A percentile compares a stretch with the other conserved stretches of the same genome.
Evolutionary conservation across 2,888 invertebrate genomes (phyloP).

Genomic region (Drosophila villosipedis): DNA sequence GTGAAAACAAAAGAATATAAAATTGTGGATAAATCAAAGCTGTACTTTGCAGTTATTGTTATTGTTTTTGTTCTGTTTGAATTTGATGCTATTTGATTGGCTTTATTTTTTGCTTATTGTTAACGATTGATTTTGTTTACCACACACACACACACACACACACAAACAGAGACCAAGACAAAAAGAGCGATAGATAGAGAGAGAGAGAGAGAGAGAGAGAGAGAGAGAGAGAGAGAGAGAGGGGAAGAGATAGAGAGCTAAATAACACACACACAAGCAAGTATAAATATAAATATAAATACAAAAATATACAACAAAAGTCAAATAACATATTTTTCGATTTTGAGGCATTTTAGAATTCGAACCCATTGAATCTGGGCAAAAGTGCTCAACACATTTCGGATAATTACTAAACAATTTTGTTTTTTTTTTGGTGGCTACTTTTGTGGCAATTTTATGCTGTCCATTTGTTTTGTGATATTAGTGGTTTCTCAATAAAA

Average conservation of each 20-base stretch:
- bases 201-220: neutral
- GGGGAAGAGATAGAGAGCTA: neutral
- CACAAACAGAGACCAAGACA: neutral
- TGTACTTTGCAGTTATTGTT: constrained; percentile 39
- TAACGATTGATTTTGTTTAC: constrained; percentile 41
- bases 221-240: neutral
- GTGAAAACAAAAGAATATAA: neutral
- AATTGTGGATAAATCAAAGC: constrained; percentile 21
- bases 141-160: constrained; percentile 11
- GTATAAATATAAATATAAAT: constrained; percentile 4
- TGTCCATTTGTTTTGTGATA: neutral
- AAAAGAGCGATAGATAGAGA: neutral
- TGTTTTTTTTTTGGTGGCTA: neutral
- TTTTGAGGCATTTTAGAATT: neutral
- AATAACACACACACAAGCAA: constrained; percentile 18
- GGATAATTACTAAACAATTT: neutral
- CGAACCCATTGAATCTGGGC: constrained; percentile 4
- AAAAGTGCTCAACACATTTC: constrained; percentile 13
- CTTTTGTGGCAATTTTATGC: constrained; percentile 2
- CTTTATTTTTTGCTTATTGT: constrained; percentile 20
- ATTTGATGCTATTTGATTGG: constrained; percentile 34
- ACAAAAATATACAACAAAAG: constrained; percentile 8
- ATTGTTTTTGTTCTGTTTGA: constrained; percentile 24
- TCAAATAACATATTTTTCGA: constrained; percentile 2
- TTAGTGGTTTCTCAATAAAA: neutral